These are phyloP conservation scores for Melanotaenia boesemani DNA, from an alignment of 2,797 vertebrate genomes.

Conservation along the genomic window DNA sequence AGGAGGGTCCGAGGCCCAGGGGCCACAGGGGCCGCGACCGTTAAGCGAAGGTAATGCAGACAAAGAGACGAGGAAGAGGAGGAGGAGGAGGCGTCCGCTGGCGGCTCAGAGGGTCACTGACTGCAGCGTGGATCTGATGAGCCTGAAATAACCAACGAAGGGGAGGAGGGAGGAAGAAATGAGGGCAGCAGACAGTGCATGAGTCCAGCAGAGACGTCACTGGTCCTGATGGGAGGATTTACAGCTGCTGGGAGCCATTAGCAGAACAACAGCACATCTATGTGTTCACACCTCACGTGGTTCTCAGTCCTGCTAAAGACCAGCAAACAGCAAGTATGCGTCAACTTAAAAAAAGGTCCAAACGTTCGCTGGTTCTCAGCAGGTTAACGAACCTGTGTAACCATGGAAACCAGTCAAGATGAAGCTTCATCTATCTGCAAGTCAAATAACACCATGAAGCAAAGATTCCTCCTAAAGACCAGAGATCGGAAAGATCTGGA, in stretches of 20 bases:
- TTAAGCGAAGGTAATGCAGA: background rate
- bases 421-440: no score
- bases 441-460: no score
- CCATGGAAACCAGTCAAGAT: no score
- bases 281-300: no score
- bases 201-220: constrained; percentile 45
- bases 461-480: no score
- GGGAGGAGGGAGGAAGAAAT: constrained; percentile 31
- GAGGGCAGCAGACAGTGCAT: constrained; percentile 57
- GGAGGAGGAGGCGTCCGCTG: background rate
- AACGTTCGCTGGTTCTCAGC: no score
- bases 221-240: constrained; percentile 53
- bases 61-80: background rate
- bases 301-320: no score
- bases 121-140: constrained; percentile 28
- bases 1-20: constrained; percentile 46
- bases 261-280: no score
- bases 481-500: no score
- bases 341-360: no score
- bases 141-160: constrained; percentile 31
- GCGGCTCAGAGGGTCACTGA: constrained; percentile 36
- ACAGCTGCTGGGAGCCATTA: constrained; percentile 10
- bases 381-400: no score
- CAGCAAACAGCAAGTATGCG: no score
- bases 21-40: constrained; percentile 17